Evolutionary conservation across 1,140 invertebrate genomes (phyloP).

Genomic region (Sarcophaga peregrina): DNA sequence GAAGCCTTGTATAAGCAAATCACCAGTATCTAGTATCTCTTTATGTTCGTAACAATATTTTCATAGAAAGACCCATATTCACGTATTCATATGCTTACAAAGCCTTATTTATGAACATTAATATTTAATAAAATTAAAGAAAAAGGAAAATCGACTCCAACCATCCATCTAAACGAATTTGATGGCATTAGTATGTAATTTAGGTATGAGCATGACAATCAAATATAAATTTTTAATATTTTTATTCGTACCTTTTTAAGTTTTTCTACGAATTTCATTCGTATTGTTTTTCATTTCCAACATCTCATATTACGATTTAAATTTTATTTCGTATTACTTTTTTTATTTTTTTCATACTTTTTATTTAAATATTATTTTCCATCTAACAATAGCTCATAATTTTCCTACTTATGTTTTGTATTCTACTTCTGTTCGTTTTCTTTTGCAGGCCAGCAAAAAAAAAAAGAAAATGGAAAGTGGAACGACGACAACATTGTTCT

Average conservation of each 20-base stretch:
- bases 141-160: too few species aligned
- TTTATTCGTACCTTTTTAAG: background rate
- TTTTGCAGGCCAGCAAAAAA: too few species aligned
- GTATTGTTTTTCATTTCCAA: background rate
- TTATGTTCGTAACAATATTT: too few species aligned
- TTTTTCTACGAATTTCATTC: background rate
- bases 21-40: too few species aligned
- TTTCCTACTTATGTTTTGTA: conserved; percentile 27
- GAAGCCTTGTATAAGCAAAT: too few species aligned
- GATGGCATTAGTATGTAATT: too few species aligned
- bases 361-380: conserved; percentile 4
- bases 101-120: too few species aligned
- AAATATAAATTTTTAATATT: background rate
- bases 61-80: too few species aligned
- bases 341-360: background rate
- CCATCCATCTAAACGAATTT: too few species aligned
- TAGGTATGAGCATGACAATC: too few species aligned
- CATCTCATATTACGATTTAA: background rate
- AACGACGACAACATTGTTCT: background rate
- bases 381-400: conserved; percentile 8
- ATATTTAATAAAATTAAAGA: too few species aligned
- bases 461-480: background rate
- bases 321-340: background rate
- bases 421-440: background rate
- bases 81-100: too few species aligned